Evolutionary conservation across 2,797 vertebrate genomes (phyloP).

Genomic region (Pangasius djambal): DNA sequence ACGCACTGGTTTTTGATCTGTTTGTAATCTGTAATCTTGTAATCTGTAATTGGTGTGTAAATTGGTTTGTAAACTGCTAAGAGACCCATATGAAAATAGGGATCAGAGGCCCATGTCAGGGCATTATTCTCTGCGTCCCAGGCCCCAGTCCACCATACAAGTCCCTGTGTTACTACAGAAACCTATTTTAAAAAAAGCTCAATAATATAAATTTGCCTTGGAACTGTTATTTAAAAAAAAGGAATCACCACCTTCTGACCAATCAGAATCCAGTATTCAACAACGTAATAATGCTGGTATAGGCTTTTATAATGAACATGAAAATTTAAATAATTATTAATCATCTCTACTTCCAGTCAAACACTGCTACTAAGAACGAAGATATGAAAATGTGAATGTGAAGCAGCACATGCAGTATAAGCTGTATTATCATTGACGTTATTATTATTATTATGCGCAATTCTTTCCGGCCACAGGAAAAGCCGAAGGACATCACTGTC

Average conservation of each 20-base stretch:
- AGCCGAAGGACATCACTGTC: slow-evolving; percentile 70
- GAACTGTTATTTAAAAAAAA: not conserved
- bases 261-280: not conserved
- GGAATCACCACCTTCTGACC: not conserved
- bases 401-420: not conserved
- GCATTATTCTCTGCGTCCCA: too few species aligned
- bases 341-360: not conserved
- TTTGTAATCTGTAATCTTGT: not conserved
- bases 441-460: not conserved
- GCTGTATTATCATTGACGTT: not conserved
- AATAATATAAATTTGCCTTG: not conserved
- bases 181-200: not conserved
- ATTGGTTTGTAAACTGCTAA: too few species aligned
- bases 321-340: not conserved
- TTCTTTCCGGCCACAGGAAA: slow-evolving; percentile 63
- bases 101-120: too few species aligned
- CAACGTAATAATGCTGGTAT: not conserved
- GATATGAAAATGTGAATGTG: not conserved
- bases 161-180: not conserved
- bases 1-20: not conserved
- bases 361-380: not conserved
- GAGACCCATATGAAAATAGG: too few species aligned
- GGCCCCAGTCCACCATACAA: not conserved
- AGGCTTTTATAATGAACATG: not conserved
- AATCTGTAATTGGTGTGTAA: too few species aligned